phyloP scores from a whole-genome alignment of 2,797 vertebrate genomes.

The Furcifer pardalis region DNA sequence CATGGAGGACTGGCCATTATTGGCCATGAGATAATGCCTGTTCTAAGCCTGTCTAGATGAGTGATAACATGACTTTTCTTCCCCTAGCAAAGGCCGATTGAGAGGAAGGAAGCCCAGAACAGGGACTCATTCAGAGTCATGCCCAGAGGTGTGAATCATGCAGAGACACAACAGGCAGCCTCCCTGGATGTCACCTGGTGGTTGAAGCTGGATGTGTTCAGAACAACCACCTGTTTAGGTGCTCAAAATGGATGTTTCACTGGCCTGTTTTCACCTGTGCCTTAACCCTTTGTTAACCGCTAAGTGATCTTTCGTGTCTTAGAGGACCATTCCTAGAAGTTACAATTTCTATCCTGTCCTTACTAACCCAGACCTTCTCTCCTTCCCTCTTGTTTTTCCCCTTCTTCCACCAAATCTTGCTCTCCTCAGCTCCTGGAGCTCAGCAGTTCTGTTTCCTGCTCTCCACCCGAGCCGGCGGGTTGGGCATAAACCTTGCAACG shows the following conservation, averaged over 20 bases:
- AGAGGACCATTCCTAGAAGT: accelerated
- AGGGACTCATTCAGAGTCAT: no score
- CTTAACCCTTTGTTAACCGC: neutral
- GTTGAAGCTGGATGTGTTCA: neutral
- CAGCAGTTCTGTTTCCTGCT: constrained; percentile 98
- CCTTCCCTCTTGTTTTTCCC: constrained; percentile 33
- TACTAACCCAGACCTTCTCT: accelerated
- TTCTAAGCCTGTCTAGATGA: no score
- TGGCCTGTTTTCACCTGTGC: neutral
- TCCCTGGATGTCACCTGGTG: no score
- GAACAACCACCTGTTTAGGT: no score
- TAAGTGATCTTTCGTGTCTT: accelerated
- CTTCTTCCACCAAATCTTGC: constrained; percentile 54
- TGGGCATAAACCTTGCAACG: constrained; percentile 96
- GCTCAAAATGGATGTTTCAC: neutral
- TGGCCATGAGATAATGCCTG: no score
- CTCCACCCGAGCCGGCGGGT: constrained; percentile 92
- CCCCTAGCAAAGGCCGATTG: no score
- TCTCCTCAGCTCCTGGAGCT: constrained; percentile 88
- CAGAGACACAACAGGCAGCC: neutral
- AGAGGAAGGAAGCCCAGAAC: no score
- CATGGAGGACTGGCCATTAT: no score
- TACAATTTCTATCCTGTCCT: neutral
- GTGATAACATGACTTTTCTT: no score
- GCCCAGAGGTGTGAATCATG: neutral